phyloP scores from a whole-genome alignment of 2,888 invertebrate species.

The Adela reaumurella region DNA sequence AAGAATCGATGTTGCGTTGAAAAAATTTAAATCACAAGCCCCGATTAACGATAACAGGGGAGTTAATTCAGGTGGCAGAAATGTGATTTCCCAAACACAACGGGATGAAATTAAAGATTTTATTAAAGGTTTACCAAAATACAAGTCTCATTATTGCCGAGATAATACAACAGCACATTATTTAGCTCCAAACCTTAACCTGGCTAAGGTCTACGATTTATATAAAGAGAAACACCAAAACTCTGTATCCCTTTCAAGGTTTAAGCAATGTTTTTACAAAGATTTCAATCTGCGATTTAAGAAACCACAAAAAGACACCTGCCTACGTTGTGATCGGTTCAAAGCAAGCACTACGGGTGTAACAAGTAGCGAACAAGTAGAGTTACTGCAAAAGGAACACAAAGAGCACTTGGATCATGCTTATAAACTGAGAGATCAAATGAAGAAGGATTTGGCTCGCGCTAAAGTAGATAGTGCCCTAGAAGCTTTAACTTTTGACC shows the following conservation, averaged over 20 bases:
- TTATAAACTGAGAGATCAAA: constrained; percentile 7
- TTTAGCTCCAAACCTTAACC: constrained; percentile 8
- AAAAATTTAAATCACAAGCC: neutral
- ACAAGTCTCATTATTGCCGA: constrained; percentile 8
- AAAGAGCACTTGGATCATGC: constrained; percentile 9
- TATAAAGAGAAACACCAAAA: constrained; percentile 3
- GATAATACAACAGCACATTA: constrained; percentile 6
- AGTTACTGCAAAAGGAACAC: constrained; percentile 9
- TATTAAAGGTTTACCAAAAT: constrained; percentile 4
- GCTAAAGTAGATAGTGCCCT: constrained; percentile 5
- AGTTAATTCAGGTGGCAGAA: constrained; percentile 1
- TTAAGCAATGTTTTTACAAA: constrained; percentile 5
- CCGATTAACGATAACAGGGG: constrained; percentile 1
- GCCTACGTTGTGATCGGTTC: constrained; percentile 9
- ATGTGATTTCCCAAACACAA: neutral
- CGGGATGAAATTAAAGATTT: neutral
- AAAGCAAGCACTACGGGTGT: constrained; percentile 7
- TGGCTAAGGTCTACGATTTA: constrained; percentile 4
- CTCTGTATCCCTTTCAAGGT: constrained; percentile 6
- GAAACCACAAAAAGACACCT: constrained; percentile 11
- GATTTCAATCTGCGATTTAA: constrained; percentile 9
- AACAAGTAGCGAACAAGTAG: constrained; percentile 8
- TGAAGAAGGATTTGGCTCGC: constrained; percentile 7
- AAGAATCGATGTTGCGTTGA: neutral
- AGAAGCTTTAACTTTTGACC: constrained; percentile 10